Evolutionary conservation across 2,113 vertebrate genomes (phyloP), one percentile per base, ranked within the genome.

Genomic region (Tetrao urogallus): DNA sequence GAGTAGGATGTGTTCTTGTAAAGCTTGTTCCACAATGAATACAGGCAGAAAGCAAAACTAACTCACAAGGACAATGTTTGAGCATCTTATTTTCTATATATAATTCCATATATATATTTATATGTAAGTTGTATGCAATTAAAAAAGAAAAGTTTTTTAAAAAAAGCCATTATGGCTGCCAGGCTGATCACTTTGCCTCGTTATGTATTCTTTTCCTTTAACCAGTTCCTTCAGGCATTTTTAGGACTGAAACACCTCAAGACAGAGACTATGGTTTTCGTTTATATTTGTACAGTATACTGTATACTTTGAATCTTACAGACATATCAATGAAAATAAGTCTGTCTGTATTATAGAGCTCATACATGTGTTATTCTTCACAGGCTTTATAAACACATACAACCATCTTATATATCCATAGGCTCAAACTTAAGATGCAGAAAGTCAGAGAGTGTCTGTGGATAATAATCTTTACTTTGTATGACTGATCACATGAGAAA

Each of bases 11-110:
- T 75, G 56, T 67, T 86, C 74, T 72, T 63, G 80, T 87, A 72
- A 87, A 79, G 76, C 78, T 79, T 58, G 58, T 90, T 92, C 58
- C 60, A 54, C 45, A 63, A 24, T 4, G 19, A 19, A 17, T 60
- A 19, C 52, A n/a, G 54, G 79, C 63, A 84, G 89, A 88, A 88
- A 78, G 80, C 1, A 16, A 90, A 96, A 90, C 43, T 58, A 89
- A 75, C 43, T 84, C 58, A 67, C 40, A 72, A 76, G 11, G 65
- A 42, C 73, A 86, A 69, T 0, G 0, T 81, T 61, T 79, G n/a
- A 82, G 6, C 77, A 81, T 47, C 24, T 84, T 32, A 85, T 78
- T 75, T 65, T 69, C 12, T 58, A 27, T 8, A 13, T 25, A 43
- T 65, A 60, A 72, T 72, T 28, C 6, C 25, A 73, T 56, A 43